Conservation (phyloP, 1,140 invertebrate genomes). For the Bombus impatiens region DNA sequence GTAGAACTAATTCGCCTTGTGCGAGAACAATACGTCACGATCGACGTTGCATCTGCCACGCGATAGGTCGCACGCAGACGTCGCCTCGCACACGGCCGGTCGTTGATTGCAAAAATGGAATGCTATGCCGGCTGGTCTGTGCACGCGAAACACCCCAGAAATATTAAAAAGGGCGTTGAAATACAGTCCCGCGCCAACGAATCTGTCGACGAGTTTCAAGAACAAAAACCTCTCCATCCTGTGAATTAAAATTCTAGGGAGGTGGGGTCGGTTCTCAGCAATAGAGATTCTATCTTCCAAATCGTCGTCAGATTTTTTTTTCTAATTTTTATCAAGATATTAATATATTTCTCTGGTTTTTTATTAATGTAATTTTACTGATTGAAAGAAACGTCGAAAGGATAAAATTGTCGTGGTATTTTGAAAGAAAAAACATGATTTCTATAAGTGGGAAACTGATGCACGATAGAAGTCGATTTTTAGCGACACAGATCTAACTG, state of each 20-base stretch:
- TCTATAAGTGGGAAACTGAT: not conserved
- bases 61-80: conserved; percentile 31
- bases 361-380: not conserved
- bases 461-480: no score
- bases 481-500: no score
- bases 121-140: conserved; percentile 26
- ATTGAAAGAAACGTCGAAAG: not conserved
- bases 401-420: not conserved
- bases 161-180: conserved; percentile 52
- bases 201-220: conserved; percentile 33
- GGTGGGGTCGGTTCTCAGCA: not conserved
- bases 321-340: not conserved
- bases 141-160: conserved; percentile 39
- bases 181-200: not conserved
- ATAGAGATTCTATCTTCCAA: not conserved
- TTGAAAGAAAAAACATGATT: not conserved
- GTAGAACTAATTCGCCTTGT: conserved; percentile 46
- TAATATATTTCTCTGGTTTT: not conserved
- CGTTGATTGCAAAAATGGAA: conserved; percentile 52
- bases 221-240: conserved; percentile 30
- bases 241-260: conserved; percentile 27
- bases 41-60: conserved; percentile 49
- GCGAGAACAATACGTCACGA: conserved; percentile 50
- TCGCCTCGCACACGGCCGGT: conserved; percentile 8
- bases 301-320: not conserved